phyloP scores from a whole-genome alignment of 2,797 vertebrate species.

The Otolemur crassicaudatus region DNA sequence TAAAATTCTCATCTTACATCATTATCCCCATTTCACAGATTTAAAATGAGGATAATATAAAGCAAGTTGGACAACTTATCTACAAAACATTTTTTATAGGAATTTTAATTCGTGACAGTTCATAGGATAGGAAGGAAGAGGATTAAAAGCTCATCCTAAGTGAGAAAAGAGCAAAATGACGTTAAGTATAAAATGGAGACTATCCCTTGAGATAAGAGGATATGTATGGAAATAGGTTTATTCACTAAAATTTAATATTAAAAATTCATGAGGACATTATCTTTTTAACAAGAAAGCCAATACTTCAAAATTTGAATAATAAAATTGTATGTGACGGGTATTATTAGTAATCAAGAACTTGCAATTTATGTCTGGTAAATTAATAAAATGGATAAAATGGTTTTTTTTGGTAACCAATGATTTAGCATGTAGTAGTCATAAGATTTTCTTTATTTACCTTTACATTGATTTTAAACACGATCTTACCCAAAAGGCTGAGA shows the following conservation, averaged over 20 bases:
- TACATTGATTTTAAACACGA: not conserved
- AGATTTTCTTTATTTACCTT: conserved; percentile 37
- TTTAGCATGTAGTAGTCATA: not conserved
- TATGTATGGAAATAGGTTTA: not conserved
- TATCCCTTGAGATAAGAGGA: not conserved
- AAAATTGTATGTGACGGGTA: not conserved
- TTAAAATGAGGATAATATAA: conserved; percentile 43
- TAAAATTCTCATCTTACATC: not conserved
- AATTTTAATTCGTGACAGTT: conserved; percentile 37
- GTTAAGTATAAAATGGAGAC: not conserved
- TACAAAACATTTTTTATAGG: not conserved
- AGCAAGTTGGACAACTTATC: conserved; percentile 30
- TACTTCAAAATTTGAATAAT: conserved; percentile 51
- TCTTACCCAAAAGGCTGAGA: not conserved
- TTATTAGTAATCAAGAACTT: conserved; percentile 36
- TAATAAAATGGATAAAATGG: conserved; percentile 29
- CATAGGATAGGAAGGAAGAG: conserved; percentile 36
- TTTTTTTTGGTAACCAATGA: not conserved
- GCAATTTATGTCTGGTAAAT: conserved; percentile 30
- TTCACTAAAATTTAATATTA: conserved; percentile 48
- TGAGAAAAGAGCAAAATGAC: conserved; percentile 25
- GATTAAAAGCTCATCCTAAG: conserved; percentile 37
- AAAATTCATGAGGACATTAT: not conserved
- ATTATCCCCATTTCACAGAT: conserved; percentile 4
- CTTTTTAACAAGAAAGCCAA: conserved; percentile 42